Evolutionary conservation across 53 echinoderm and acorn worm genomes (phyloP).

Genomic region (Echinarachnius parma): DNA sequence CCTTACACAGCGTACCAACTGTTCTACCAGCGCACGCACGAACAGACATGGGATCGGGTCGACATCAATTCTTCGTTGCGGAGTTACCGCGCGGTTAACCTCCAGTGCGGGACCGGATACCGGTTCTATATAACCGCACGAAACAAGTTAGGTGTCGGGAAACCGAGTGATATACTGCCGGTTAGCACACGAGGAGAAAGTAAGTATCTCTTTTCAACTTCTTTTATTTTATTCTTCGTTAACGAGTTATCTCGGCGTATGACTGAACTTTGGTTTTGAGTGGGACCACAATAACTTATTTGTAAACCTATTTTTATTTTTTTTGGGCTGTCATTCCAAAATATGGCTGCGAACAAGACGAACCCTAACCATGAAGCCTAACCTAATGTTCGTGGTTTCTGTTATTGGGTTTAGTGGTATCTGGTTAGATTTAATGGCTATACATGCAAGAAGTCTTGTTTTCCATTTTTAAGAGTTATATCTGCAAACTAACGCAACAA

Average conservation of each 20-base stretch:
- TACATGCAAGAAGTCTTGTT: not conserved
- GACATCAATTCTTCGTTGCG: constrained; percentile 63
- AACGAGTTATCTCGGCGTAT: too few relatives aligned
- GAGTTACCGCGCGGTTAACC: constrained; percentile 53
- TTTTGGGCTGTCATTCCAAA: too few relatives aligned
- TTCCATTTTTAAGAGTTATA: not conserved
- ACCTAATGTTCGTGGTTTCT: too few relatives aligned
- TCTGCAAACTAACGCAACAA: too few relatives aligned
- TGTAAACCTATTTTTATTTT: not conserved
- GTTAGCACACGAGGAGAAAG: constrained; percentile 73
- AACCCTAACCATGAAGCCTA: too few relatives aligned
- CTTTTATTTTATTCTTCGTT: too few relatives aligned
- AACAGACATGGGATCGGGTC: constrained; percentile 59
- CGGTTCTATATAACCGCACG: constrained; percentile 73
- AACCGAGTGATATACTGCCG: constrained; percentile 68
- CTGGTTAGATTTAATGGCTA: not conserved
- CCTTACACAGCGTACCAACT: constrained; percentile 59
- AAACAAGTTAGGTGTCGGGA: constrained; percentile 78
- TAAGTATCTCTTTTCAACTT: too few relatives aligned
- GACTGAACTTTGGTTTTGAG: too few relatives aligned
- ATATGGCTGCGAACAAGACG: too few relatives aligned
- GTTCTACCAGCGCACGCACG: constrained; percentile 81
- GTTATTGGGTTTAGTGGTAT: too few relatives aligned
- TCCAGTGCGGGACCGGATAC: constrained; percentile 91
- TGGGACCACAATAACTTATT: not conserved